Conservation (phyloP, 2,113 vertebrate species). For the Cinclus mexicanus region DNA sequence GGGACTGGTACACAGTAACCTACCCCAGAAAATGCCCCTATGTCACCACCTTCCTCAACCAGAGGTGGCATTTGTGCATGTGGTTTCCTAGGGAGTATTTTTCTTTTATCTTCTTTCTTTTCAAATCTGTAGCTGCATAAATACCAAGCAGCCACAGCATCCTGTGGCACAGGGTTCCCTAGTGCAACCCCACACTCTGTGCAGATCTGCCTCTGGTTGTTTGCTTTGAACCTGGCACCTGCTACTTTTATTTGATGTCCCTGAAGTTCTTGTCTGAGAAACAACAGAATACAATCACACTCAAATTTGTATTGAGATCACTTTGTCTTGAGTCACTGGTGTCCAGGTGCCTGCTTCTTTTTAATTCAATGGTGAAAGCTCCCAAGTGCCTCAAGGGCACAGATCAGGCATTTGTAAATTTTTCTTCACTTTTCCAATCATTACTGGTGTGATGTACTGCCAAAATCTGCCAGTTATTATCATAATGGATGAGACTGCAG, state of each 20-base stretch:
- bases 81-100: neutral
- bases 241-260: slow-evolving; percentile 27
- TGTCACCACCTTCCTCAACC: neutral
- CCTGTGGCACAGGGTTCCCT: neutral
- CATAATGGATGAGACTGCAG: neutral
- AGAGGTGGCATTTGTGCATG: neutral
- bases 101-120: neutral
- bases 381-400: neutral
- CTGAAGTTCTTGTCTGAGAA: slow-evolving; percentile 2
- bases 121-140: neutral
- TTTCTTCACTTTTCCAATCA: neutral
- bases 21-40: neutral
- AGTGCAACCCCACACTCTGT: neutral
- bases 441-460: neutral
- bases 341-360: neutral
- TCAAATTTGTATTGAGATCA: neutral
- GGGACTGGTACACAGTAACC: neutral
- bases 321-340: neutral
- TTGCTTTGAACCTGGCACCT: slow-evolving; percentile 42
- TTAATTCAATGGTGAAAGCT: neutral
- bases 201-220: neutral
- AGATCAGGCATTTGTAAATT: neutral
- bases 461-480: neutral
- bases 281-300: neutral
- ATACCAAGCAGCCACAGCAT: neutral